These are phyloP conservation scores for Aphelenchoides bicaudatus DNA, from an alignment of 2,888 invertebrate genomes.

Conservation along the genomic window DNA sequence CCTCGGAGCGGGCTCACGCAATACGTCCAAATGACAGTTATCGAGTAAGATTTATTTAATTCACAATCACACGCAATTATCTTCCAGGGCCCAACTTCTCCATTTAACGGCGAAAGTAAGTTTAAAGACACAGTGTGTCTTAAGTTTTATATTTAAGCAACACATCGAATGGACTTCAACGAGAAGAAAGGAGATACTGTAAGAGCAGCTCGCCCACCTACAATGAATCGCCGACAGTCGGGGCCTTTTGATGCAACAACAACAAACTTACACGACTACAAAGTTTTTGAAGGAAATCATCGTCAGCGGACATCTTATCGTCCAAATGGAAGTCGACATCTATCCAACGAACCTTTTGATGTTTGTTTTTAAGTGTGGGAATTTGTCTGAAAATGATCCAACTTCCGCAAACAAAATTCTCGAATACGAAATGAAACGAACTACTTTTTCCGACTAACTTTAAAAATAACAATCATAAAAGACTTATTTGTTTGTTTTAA, in stretches of 20 bases:
- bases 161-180: slow-evolving; percentile 15
- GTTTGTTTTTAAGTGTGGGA: slow-evolving; percentile 15
- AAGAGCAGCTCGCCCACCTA: neutral
- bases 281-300: neutral
- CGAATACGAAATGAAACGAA: neutral
- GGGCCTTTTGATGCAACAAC: slow-evolving; percentile 19
- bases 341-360: slow-evolving; percentile 20
- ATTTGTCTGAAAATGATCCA: slow-evolving; percentile 4
- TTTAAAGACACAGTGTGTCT: neutral
- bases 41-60: neutral
- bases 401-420: neutral
- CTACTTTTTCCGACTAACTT: neutral
- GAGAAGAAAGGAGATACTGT: slow-evolving; percentile 13
- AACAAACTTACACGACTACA: slow-evolving; percentile 17
- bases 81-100: neutral
- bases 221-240: neutral
- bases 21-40: slow-evolving; percentile 10
- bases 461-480: neutral
- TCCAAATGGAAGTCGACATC: slow-evolving; percentile 15
- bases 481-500: slow-evolving; percentile 17
- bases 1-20: neutral
- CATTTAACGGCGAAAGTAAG: slow-evolving; percentile 4
- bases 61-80: neutral
- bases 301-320: slow-evolving; percentile 12
- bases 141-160: slow-evolving; percentile 3